Percentiles rank a stretch among this genome's conserved stretches.
Conservation (phyloP, 2,888 invertebrate species). For the Augiades crinisus region DNA sequence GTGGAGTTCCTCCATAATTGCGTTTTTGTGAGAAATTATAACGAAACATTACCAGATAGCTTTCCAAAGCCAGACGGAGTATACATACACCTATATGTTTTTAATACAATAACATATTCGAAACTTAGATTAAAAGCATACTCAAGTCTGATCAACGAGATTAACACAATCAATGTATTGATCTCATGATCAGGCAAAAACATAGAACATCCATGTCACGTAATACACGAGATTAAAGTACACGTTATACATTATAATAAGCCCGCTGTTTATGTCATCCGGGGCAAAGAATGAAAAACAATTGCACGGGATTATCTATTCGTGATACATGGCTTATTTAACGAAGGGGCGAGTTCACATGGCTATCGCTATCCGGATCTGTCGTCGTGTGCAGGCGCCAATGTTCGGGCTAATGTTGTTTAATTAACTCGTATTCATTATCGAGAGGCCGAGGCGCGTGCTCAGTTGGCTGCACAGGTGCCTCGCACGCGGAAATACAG, state of each 20-base stretch:
- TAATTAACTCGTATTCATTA: conserved; percentile 81
- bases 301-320: conserved; percentile 37
- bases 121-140: neutral
- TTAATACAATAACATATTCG: neutral
- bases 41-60: no score
- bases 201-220: neutral
- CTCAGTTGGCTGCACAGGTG: conserved; percentile 48
- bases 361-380: conserved; percentile 59
- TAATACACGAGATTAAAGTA: neutral
- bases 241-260: conserved; percentile 9
- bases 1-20: no score
- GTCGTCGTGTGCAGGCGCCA: conserved; percentile 73
- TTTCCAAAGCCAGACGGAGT: no score
- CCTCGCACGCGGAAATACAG: conserved; percentile 42
- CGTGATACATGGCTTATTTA: conserved; percentile 46
- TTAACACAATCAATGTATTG: neutral
- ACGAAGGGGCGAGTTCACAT: conserved; percentile 50
- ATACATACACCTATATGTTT: no score
- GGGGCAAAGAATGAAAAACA: conserved; percentile 14
- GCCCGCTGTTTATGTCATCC: conserved; percentile 2
- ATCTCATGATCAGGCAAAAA: neutral
- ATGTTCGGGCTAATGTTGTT: conserved; percentile 73
- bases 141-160: neutral
- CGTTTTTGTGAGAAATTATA: no score
- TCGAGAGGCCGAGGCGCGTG: conserved; percentile 49